Evolutionary conservation across 2,797 vertebrate genomes (phyloP), one percentile per base, ranked within the genome.

Genomic region (Siniperca undulata): DNA sequence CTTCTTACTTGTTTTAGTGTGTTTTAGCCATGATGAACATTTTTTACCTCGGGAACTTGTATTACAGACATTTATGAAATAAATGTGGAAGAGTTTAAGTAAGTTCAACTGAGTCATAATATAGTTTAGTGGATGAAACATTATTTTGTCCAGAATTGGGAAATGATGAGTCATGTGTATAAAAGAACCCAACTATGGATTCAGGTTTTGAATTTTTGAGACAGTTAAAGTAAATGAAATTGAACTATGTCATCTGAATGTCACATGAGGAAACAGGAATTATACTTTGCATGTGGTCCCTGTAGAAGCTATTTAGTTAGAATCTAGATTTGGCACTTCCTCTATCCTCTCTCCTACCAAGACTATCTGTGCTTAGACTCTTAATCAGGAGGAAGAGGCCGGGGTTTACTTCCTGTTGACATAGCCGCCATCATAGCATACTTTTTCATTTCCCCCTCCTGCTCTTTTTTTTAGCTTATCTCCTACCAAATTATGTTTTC

Each of bases 341-440:
- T 92, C 88, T 86, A 59, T 91, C 74, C 69, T 73, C 66, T 42
- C 30, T 80, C 42, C 77, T 67, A 84, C 83, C 79, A 86, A 86
- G 77, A 86, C 82, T 58, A 78, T 87, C 75, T 86, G 59, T 56
- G 70, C 74, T 90, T 69, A 55, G 50, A 3, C 77, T 86, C 80
- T 88, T 92, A 91, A 93, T 93, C 92, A 74, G 77, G 82, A 94
- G 91, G 92, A 95, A 94, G 91, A 92, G 78, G 60, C 62, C 2
- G 4, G 55, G 58, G 16, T 70, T 83, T 52, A 84, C 86, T 94
- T 94, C 93, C 94, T 94, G 89, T 91, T 91, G 59, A 91, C 78
- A 76, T 66, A 65, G 70, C 61, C 5, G 11, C 40, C 24, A 72
- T 84, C 50, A 90, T 34, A 75, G 71, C 42, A 81, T 68, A 70